Percentiles rank a stretch among this genome's conserved stretches.
Evolutionary conservation across 1,140 invertebrate genomes (phyloP).

Genomic region (Leptinotarsa defecta): DNA sequence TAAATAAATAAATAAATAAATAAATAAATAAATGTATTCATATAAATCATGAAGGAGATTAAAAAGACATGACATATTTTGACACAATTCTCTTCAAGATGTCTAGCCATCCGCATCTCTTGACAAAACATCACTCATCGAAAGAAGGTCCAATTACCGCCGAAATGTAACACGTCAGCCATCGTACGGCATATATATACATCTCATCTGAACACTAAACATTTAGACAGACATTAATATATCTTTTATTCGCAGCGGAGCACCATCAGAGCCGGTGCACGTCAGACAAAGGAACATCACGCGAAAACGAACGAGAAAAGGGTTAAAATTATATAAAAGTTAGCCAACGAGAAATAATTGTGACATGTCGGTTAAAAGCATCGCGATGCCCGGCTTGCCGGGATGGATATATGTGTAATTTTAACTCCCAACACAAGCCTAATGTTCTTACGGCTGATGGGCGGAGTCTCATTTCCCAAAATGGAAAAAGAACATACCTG

Average conservation of each 20-base stretch:
- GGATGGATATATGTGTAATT: slow-evolving; percentile 10
- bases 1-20: too few relatives aligned
- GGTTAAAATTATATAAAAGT: slow-evolving; percentile 42
- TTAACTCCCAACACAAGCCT: not conserved
- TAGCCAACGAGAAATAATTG: slow-evolving; percentile 40
- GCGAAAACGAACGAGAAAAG: slow-evolving; percentile 37
- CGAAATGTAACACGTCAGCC: not conserved
- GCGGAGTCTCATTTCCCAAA: not conserved
- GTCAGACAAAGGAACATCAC: slow-evolving; percentile 28
- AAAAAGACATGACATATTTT: too few relatives aligned
- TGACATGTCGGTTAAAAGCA: slow-evolving; percentile 36
- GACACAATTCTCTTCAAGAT: too few relatives aligned
- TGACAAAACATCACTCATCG: not conserved
- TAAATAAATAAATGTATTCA: too few relatives aligned
- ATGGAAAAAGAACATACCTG: not conserved
- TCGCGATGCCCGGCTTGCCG: slow-evolving; percentile 7
- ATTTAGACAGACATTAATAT: slow-evolving; percentile 39
- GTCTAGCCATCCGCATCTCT: too few relatives aligned
- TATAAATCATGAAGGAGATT: too few relatives aligned
- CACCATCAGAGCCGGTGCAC: slow-evolving; percentile 21
- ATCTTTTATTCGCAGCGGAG: slow-evolving; percentile 34
- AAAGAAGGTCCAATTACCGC: not conserved
- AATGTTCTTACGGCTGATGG: not conserved
- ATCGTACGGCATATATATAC: slow-evolving; percentile 4
- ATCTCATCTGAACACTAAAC: slow-evolving; percentile 20